phyloP scores from a whole-genome alignment of 2,888 invertebrate species.

The Synanthedon andrenaeformis region DNA sequence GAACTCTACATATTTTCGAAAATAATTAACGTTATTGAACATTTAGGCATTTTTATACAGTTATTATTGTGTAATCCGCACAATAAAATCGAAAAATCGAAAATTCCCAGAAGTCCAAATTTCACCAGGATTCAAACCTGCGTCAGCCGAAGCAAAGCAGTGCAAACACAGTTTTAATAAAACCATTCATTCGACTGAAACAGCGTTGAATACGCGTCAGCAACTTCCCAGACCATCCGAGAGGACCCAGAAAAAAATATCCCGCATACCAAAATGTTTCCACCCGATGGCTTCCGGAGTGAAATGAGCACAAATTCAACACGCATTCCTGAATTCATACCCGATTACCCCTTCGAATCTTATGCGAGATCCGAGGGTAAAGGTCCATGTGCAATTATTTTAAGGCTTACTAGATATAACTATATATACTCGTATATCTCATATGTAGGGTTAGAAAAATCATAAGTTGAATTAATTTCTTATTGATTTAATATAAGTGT shows the following conservation, averaged over 20 bases:
- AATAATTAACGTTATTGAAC: no score
- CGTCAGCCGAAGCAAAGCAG: not conserved
- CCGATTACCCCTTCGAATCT: slow-evolving; percentile 13
- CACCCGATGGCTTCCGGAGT: not conserved
- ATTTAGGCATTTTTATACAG: no score
- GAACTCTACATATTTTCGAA: no score
- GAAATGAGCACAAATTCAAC: slow-evolving; percentile 10
- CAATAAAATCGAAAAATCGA: no score
- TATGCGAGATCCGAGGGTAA: slow-evolving; percentile 4
- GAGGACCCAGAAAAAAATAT: not conserved
- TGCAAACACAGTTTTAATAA: not conserved
- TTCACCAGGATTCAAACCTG: no score
- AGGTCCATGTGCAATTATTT: slow-evolving; percentile 5
- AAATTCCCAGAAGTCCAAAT: no score
- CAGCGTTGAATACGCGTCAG: not conserved
- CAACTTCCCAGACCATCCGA: not conserved
- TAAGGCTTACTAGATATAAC: slow-evolving; percentile 1
- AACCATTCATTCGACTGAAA: not conserved
- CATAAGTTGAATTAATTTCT: no score
- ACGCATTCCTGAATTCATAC: slow-evolving; percentile 8
- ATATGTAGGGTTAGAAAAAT: no score
- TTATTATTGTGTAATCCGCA: no score
- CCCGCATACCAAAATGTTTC: not conserved
- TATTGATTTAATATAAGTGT: no score
- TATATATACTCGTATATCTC: no score